phyloP scores from a whole-genome alignment of 2,797 vertebrate species.

The Prionace glauca region DNA sequence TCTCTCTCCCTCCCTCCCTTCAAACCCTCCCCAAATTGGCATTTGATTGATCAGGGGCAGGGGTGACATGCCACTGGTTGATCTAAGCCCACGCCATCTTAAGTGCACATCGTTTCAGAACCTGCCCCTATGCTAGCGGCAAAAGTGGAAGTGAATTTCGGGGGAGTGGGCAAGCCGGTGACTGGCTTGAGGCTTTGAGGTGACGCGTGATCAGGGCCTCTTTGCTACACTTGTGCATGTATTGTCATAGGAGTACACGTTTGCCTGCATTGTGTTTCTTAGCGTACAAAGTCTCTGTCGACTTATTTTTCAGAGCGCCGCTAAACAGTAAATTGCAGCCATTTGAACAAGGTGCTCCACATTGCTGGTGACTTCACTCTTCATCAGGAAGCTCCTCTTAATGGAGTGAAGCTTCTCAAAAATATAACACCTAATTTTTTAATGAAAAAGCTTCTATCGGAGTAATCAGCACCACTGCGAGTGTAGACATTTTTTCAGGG shows the following conservation, averaged over 20 bases:
- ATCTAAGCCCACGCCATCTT: neutral
- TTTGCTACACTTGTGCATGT: neutral
- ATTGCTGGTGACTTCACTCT: neutral
- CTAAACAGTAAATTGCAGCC: neutral
- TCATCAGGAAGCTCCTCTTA: neutral
- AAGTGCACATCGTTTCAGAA: neutral
- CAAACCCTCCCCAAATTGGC: neutral
- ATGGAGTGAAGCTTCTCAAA: neutral
- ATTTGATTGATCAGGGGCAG: neutral
- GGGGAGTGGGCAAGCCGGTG: neutral
- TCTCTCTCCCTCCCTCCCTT: too few species aligned
- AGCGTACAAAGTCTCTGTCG: too few species aligned
- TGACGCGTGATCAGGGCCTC: neutral
- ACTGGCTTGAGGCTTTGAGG: neutral
- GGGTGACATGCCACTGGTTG: neutral
- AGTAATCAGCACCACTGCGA: neutral
- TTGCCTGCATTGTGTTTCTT: neutral
- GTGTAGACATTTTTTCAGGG: neutral
- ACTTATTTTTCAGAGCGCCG: neutral
- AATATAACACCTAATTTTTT: neutral
- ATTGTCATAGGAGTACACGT: too few species aligned
- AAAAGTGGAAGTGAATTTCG: neutral
- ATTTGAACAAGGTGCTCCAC: neutral
- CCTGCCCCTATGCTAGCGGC: neutral
- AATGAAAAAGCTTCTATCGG: neutral